Percentiles rank a stretch among this genome's conserved stretches.
Conservation (phyloP, 1,140 invertebrate genomes). For the Drosophila lowei region DNA sequence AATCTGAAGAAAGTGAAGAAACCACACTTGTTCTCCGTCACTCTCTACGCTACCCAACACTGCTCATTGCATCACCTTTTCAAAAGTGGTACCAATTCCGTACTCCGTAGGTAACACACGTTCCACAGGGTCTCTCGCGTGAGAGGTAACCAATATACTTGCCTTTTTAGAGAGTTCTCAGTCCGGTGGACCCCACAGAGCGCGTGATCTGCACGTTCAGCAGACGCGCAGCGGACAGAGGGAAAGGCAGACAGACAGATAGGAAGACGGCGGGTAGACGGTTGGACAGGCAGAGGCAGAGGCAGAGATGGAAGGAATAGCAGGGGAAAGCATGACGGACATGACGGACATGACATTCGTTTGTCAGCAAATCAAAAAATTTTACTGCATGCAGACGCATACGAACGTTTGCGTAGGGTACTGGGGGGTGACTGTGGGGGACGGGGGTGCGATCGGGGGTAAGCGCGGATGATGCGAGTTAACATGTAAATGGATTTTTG, state of each 20-base stretch:
- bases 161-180: not conserved
- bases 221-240: constrained; percentile 7
- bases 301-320: not conserved
- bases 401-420: not conserved
- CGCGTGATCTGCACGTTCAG: constrained; percentile 59
- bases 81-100: no score
- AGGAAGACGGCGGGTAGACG: no score
- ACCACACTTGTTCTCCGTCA: no score
- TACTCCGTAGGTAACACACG: no score
- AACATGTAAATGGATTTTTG: constrained; percentile 76
- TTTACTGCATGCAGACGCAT: constrained; percentile 13
- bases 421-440: not conserved
- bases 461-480: constrained; percentile 29
- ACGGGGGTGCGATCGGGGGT: constrained; percentile 13
- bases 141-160: not conserved
- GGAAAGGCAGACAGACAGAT: not conserved
- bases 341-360: constrained; percentile 59
- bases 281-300: not conserved
- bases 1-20: no score
- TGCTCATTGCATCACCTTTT: no score
- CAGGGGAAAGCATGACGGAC: constrained; percentile 35
- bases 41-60: no score
- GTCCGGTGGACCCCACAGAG: constrained; percentile 41
- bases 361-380: constrained; percentile 54
- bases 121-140: not conserved